phyloP scores from a whole-genome alignment of 2,888 invertebrate species.

The Archaeoteleia sp. region DNA sequence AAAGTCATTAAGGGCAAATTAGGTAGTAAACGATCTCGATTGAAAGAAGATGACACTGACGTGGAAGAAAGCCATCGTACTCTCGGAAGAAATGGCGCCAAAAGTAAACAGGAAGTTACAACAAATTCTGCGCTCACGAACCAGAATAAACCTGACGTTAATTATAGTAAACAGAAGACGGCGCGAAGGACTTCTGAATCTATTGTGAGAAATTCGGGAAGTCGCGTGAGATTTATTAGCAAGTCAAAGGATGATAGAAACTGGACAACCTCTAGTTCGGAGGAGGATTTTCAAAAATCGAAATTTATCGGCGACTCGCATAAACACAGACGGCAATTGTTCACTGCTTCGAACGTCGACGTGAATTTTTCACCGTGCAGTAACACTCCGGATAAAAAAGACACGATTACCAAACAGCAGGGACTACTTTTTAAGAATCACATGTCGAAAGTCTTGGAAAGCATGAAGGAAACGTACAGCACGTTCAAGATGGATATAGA shows the following conservation, averaged over 20 bases:
- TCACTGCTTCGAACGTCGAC: conserved; percentile 4
- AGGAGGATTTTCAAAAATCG: background rate
- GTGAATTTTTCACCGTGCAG: background rate
- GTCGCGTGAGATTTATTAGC: background rate
- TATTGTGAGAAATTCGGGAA: background rate
- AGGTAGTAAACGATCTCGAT: too few relatives aligned
- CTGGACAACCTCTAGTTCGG: background rate
- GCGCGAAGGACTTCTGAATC: too few relatives aligned
- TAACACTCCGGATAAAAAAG: conserved; percentile 2
- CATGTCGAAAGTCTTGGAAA: conserved; percentile 16
- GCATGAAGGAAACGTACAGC: conserved; percentile 19
- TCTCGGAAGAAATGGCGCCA: too few relatives aligned
- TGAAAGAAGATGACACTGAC: too few relatives aligned
- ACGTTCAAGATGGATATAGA: conserved; percentile 40
- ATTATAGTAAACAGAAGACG: background rate
- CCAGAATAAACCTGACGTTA: too few relatives aligned
- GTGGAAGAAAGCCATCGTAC: too few relatives aligned
- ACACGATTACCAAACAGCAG: conserved; percentile 13
- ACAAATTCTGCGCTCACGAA: too few relatives aligned
- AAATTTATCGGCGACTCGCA: background rate
- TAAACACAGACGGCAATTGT: conserved; percentile 15
- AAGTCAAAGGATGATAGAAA: background rate
- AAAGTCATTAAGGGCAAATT: too few relatives aligned
- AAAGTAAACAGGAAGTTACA: too few relatives aligned
- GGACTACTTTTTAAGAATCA: conserved; percentile 31